Conservation (phyloP, 2,113 vertebrate species). For the Prolemur simus region DNA sequence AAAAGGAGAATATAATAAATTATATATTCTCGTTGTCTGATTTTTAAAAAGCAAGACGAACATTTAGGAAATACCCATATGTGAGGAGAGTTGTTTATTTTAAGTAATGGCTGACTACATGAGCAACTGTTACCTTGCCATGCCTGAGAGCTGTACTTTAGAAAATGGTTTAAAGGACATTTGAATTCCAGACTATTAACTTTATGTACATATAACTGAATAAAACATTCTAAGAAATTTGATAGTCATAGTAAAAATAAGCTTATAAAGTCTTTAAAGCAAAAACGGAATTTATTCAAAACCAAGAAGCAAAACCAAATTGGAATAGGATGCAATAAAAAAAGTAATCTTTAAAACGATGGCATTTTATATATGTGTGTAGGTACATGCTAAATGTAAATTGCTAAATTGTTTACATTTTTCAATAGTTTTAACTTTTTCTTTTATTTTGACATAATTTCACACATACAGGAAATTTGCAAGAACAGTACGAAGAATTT, state of each 20-base stretch:
- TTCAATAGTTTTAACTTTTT: not conserved
- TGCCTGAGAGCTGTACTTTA: not conserved
- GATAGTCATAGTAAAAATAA: not conserved
- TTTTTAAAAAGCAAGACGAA: not conserved
- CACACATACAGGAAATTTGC: constrained; percentile 25
- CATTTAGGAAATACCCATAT: not conserved
- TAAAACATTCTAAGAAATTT: not conserved
- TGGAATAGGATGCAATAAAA: not conserved
- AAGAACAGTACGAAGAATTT: constrained; percentile 2
- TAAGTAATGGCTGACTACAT: not conserved
- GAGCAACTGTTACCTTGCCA: not conserved
- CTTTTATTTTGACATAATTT: constrained; percentile 20
- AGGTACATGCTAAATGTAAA: too few species aligned
- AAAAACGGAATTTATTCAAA: constrained; percentile 32
- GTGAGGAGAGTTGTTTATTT: not conserved
- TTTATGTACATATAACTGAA: not conserved
- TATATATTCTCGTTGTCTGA: not conserved
- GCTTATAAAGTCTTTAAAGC: not conserved
- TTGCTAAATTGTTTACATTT: not conserved
- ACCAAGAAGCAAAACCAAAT: not conserved
- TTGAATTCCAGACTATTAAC: not conserved
- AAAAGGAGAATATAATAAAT: not conserved
- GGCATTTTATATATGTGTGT: not conserved
- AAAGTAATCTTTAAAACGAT: not conserved
- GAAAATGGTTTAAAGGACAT: not conserved